Evolutionary conservation across 2,113 vertebrate species (phyloP), one percentile per base, ranked within the genome.

Genomic region (Melanocharis versteri): DNA sequence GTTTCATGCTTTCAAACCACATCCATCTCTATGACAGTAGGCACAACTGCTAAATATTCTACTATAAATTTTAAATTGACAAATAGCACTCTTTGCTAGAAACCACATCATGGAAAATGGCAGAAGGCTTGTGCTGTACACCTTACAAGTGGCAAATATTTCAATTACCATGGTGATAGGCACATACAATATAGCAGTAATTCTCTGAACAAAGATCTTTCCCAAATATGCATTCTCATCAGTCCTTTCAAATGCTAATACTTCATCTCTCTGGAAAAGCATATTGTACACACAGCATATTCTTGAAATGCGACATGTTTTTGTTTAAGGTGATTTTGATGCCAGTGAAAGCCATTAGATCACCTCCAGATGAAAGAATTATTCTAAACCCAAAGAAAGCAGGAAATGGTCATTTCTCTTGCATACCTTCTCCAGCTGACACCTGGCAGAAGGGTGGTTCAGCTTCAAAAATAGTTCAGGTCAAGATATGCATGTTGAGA

Each of bases 201-300:
- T 88, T 90, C 78, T 85, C 73, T 73, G 61, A 93, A 94, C 62
- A 96, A 91, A 95, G 81, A 77, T 72, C 61, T 28, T 94, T 79
- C 73, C 70, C 68, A 91, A 91, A 96, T 83, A 90, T 8, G 48
- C 50, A 15, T 75, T 91, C 87, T 85, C 78, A 93, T 61, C 84
- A 9, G 14, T 79, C 78, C 84, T 96, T 91, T 94, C 70, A 94
- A 93, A 97, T 87, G 89, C 81, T 93, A 92, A 96, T 85, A 85
- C 7, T 87, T 73, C 73, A 61, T 61, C 85, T 68, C 58, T 92
- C 79, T 81, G 76, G 37, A 90, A 89, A 3, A 90, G 35, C 3
- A 4, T 15, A 82, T 37, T 91, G 57, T 91, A 82, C 31, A 75
- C 23, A 79, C 20, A 85, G 37, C 8, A 4, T 65, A 50, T 76